These are phyloP conservation scores for Mycalesis mineus DNA, from an alignment of 2,888 invertebrate species.

Conservation along the genomic window DNA sequence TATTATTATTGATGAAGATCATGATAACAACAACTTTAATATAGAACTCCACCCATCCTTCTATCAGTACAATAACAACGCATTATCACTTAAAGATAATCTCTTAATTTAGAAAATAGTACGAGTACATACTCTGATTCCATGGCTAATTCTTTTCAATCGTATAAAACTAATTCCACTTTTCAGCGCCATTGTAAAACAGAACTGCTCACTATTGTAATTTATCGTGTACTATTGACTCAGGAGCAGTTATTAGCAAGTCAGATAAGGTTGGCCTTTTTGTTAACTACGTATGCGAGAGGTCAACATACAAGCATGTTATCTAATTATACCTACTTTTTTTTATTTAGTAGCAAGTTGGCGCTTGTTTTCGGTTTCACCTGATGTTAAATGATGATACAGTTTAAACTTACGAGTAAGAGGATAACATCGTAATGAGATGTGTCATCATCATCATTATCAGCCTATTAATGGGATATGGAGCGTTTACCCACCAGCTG, in stretches of 20 bases:
- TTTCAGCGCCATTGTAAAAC: slow-evolving; percentile 28
- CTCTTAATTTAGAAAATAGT: slow-evolving; percentile 1
- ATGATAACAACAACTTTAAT: no score
- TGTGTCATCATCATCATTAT: no score
- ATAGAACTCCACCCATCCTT: no score
- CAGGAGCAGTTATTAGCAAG: slow-evolving; percentile 57
- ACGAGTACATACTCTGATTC: slow-evolving; percentile 53
- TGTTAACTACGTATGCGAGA: slow-evolving; percentile 3
- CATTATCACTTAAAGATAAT: background rate
- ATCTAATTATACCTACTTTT: background rate
- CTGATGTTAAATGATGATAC: no score
- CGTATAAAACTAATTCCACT: slow-evolving; percentile 54
- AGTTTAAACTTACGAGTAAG: no score
- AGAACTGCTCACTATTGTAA: slow-evolving; percentile 28
- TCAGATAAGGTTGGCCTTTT: slow-evolving; percentile 46
- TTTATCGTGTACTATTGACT: slow-evolving; percentile 33
- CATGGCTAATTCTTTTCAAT: slow-evolving; percentile 42
- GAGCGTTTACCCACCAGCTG: no score
- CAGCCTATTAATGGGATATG: no score
- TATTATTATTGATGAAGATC: no score
- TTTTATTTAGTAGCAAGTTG: no score
- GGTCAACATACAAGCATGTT: slow-evolving; percentile 19
- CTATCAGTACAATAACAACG: no score
- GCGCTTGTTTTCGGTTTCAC: no score
- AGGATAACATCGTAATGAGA: no score